Conservation (phyloP, 2,797 vertebrate genomes). For the Chloroceryle inda region DNA sequence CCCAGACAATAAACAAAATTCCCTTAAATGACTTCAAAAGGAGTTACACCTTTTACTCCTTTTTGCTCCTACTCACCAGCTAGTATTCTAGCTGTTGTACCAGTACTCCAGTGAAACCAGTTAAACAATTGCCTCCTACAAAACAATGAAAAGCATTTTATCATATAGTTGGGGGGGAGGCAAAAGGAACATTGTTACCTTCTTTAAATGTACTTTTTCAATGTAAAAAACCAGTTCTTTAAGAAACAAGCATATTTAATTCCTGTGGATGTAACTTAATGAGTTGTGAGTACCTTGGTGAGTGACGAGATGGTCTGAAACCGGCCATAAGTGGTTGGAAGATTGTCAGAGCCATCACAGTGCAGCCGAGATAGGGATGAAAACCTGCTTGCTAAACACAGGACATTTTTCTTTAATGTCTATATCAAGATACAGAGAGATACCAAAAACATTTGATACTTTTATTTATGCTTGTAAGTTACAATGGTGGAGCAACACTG, state of each 20-base stretch:
- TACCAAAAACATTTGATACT: not conserved
- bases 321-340: constrained; percentile 86
- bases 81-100: constrained; percentile 84
- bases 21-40: not conserved
- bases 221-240: not conserved
- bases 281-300: constrained; percentile 80
- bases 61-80: constrained; percentile 82
- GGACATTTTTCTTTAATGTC: not conserved
- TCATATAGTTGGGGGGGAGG: not conserved
- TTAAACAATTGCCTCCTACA: constrained; percentile 87
- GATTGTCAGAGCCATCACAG: constrained; percentile 82
- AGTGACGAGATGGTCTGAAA: constrained; percentile 83
- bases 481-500: not conserved
- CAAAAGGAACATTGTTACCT: not conserved
- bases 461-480: not conserved
- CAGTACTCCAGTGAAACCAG: constrained; percentile 87
- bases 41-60: not conserved
- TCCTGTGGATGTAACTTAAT: not conserved
- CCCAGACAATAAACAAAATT: not conserved
- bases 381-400: constrained; percentile 85
- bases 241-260: not conserved
- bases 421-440: not conserved
- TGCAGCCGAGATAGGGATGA: constrained; percentile 88
- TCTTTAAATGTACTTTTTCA: not conserved
- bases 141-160: constrained; percentile 14